Evolutionary conservation across 2,113 vertebrate genomes (phyloP), one percentile per base, ranked within the genome.

Genomic region (Enhydra lutris): DNA sequence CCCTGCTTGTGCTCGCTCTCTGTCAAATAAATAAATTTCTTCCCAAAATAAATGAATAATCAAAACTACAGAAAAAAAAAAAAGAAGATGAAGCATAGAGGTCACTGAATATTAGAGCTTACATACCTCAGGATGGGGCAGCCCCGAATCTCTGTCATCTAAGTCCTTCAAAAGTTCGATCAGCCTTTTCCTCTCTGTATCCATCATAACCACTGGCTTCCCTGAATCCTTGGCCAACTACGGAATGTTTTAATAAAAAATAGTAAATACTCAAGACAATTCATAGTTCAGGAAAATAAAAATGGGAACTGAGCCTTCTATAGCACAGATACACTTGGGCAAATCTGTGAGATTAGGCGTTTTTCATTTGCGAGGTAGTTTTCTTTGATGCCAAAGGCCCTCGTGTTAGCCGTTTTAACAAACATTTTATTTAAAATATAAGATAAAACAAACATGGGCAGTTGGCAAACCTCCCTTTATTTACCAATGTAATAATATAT

Each of bases 151-250:
- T 94, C 97, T 97, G 63, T 99, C 96, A 52, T 99, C 99, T 87
- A 98, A 97, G 91, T 99, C 99, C 97, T 96, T 98, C 93, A 99
- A 95, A 65, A 99, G 99, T 87, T 99, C 99, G 9, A 81, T 97
- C 98, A 99, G 98, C 73, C 99, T 99, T 95, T 98, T 98, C 97
- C 98, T 99, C 98, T 99, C 99, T 87, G 97, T 97, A 18, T 99
- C 98, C 88, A 99, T 99, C 99, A 99, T 98, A 98, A 98, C 94
- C 97, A 99, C 97, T 34, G 97, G 98, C 71, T 94, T 99, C 97
- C 98, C 98, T 10, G 99, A 99, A 73, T 98, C 98, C 81, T 99
- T 99, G 90, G 98, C 99, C 79, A 99, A 98, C 99, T 99, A 96
- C 92, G 98, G 87, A 82, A 98, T 98, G 97, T 93, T 96, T 82